phyloP scores from a whole-genome alignment of 1,140 invertebrate species.

The Mesaphorura yosii region DNA sequence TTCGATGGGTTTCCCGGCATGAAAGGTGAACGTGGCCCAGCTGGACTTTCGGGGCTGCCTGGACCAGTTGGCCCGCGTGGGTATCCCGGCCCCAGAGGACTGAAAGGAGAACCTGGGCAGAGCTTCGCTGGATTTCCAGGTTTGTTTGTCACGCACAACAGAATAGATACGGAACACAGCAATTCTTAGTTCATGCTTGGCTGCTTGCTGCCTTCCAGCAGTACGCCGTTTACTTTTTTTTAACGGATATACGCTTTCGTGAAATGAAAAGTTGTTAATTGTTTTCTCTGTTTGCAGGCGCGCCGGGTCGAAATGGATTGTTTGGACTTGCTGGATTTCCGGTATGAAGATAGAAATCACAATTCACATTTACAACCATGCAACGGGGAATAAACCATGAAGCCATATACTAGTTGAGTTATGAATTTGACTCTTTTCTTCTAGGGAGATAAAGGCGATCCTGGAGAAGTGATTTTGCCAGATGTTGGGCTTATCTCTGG shows the following conservation, averaged over 20 bases:
- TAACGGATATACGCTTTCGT: no score
- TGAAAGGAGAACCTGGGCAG: conserved; percentile 5
- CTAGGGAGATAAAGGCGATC: conserved; percentile 9
- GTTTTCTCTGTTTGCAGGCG: conserved; percentile 10
- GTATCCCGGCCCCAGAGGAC: conserved; percentile 18
- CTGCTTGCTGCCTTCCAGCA: no score
- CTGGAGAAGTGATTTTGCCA: conserved; percentile 26
- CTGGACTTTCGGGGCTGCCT: conserved; percentile 5
- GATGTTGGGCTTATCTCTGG: conserved; percentile 7
- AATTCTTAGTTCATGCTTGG: no score
- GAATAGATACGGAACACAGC: no score
- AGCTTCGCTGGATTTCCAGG: neutral
- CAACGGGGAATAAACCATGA: no score
- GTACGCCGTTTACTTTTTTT: no score
- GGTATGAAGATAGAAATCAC: neutral
- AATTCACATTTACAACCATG: no score
- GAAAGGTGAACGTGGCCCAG: conserved; percentile 11
- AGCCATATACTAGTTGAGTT: no score
- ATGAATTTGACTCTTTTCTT: no score
- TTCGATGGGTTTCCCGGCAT: conserved; percentile 26
- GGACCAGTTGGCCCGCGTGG: conserved; percentile 11
- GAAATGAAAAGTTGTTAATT: no score
- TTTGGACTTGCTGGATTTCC: conserved; percentile 21
- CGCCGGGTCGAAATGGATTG: conserved; percentile 12
- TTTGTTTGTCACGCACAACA: no score